phyloP scores from a whole-genome alignment of 2,888 invertebrate genomes.

The Papilio gigon region DNA sequence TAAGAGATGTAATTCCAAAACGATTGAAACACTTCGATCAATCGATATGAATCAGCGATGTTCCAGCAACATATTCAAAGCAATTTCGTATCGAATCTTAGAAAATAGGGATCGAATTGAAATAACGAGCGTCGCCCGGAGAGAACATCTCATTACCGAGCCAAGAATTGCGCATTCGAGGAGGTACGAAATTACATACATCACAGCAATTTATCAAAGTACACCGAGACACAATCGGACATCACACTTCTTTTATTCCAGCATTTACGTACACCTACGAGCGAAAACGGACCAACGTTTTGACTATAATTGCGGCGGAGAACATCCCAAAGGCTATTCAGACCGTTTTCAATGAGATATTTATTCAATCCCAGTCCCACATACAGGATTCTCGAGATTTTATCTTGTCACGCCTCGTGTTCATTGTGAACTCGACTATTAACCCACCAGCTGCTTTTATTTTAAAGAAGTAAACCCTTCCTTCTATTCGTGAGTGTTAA shows the following conservation, averaged over 20 bases:
- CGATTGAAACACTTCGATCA: conserved; percentile 5
- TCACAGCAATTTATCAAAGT: conserved; percentile 64
- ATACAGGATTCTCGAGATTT: conserved; percentile 71
- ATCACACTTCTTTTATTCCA: conserved; percentile 57
- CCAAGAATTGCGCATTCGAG: conserved; percentile 57
- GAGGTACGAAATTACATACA: conserved; percentile 69
- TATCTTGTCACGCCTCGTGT: conserved; percentile 78
- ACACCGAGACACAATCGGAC: conserved; percentile 54
- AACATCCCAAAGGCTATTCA: conserved; percentile 75
- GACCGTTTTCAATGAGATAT: conserved; percentile 73
- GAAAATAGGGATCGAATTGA: conserved; percentile 61
- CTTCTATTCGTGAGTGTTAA: conserved; percentile 64
- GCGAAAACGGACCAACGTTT: conserved; percentile 62
- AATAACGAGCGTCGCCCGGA: conserved; percentile 61
- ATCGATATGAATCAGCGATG: conserved; percentile 18
- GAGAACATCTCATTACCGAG: conserved; percentile 65
- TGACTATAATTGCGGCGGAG: conserved; percentile 72
- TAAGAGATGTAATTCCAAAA: not conserved
- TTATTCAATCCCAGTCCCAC: conserved; percentile 73
- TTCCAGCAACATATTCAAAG: conserved; percentile 48
- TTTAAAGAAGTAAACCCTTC: conserved; percentile 59
- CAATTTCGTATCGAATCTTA: conserved; percentile 53
- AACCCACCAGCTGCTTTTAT: conserved; percentile 63
- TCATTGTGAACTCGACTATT: conserved; percentile 67
- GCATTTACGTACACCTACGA: conserved; percentile 54